Evolutionary conservation across 2,888 invertebrate genomes (phyloP), one percentile per base, ranked within the genome.

Genomic region (Drepanosiphum platanoidis): DNA sequence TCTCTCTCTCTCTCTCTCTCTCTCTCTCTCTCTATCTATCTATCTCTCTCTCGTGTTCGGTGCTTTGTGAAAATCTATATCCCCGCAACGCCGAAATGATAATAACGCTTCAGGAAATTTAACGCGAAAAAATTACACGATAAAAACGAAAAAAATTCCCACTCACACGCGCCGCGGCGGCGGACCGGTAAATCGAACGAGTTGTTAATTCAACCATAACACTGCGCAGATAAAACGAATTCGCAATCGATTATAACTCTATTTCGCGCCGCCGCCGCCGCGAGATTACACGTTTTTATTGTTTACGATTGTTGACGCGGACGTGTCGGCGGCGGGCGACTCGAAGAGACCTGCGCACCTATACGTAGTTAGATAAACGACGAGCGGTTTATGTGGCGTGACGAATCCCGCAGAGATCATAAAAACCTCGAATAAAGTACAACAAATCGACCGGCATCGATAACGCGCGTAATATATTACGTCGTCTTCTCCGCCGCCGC

Each of bases 201-300:
- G 79, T 79, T 68, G 79, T 79, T 68, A 46, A 79, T 68, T 68
- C 79, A 46, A 79, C 79, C 68, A 34, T 68, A 68, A 68, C 42
- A 8, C n/a, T 34, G 46, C 46, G 18, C 46, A 68, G 68, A 68
- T 79, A 68, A 30, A 46, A 64, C 30, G 30, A 79, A 79, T 46
- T 46, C n/a, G 32, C 27, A 34, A 79, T 68, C 46, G 46, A 68
- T 79, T 68, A 68, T 68, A 32, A 42, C 46, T n/a, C 4, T 34
- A 34, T 79, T 79, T 52, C 52, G 18, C 22, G 30, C 3, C 30
- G 27, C 64, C 9, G 2, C 11, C 5, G 1, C 9, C 13, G 64
- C n/a, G n/a, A n/a, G n/a, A n/a, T n/a, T n/a, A n/a, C 9, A 64
- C 64, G 9, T 64, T 64, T 52, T 52, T 22, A 5, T 52, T 39